Evolutionary conservation across 2,797 vertebrate genomes (phyloP).

Genomic region (Diplodus puntazzo): DNA sequence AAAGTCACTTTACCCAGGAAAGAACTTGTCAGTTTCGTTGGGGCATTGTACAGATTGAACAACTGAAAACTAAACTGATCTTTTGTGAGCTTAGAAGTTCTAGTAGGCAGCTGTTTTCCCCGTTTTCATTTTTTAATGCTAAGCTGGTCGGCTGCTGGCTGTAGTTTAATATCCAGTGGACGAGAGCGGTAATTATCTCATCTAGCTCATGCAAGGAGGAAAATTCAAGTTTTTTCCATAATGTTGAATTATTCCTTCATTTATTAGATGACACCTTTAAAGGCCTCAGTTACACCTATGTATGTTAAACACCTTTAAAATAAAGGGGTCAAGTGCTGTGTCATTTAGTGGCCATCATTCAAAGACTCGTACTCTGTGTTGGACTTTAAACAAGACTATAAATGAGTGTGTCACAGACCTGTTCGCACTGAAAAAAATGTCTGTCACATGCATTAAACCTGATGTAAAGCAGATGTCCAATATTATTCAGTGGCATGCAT

Average conservation of each 20-base stretch:
- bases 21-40: not conserved
- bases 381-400: not conserved
- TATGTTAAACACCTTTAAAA: not conserved
- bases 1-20: not conserved
- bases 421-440: conserved; percentile 16
- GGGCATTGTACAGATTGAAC: not conserved
- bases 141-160: not conserved
- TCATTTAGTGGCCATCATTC: not conserved
- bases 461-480: conserved; percentile 3
- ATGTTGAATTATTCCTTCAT: not conserved
- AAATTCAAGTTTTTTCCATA: not conserved
- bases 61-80: not conserved
- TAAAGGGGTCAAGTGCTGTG: not conserved
- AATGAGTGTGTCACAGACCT: not conserved
- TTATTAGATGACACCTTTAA: not conserved
- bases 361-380: not conserved
- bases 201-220: not conserved
- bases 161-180: too few species aligned
- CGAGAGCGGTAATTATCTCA: not conserved
- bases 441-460: not conserved
- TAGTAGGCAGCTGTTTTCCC: not conserved
- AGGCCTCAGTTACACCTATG: not conserved
- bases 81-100: not conserved
- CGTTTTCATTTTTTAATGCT: not conserved
- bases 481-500: not conserved